Conservation (phyloP, 2,888 invertebrate species). For the Luperina testacea region DNA sequence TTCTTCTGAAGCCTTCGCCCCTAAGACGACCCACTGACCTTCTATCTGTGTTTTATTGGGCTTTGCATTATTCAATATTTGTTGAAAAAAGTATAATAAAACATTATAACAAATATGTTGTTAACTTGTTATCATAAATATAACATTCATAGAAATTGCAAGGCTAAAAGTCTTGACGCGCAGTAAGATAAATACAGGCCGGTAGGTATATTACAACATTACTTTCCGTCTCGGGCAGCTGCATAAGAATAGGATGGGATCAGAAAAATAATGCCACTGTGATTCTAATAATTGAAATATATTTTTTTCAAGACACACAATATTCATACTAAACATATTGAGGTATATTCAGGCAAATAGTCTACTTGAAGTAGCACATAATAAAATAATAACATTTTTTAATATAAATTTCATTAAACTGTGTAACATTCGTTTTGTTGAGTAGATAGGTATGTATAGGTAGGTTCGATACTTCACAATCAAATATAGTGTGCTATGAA, state of each 20-base stretch:
- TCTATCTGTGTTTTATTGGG: background rate
- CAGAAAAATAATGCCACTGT: conserved; percentile 75
- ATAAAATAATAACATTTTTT: conserved; percentile 81
- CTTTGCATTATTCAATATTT: background rate
- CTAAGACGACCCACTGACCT: no score
- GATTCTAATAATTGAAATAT: conserved; percentile 85
- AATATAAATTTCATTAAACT: conserved; percentile 74
- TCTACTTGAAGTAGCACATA: conserved; percentile 83
- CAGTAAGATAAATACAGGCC: background rate
- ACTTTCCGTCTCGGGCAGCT: background rate
- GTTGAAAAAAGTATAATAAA: background rate
- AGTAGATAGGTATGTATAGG: conserved; percentile 70
- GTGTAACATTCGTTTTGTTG: conserved; percentile 74
- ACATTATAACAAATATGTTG: no score
- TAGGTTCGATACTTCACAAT: conserved; percentile 72
- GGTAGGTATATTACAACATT: background rate
- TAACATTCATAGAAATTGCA: background rate
- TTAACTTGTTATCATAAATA: no score
- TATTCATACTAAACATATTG: conserved; percentile 88
- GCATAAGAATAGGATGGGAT: conserved; percentile 11
- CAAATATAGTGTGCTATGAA: conserved; percentile 77
- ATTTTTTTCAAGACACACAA: conserved; percentile 86
- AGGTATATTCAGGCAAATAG: conserved; percentile 88
- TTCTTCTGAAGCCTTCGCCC: background rate
- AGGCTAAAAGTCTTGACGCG: background rate